A percentile compares a stretch with the other conserved stretches of the same genome.
phyloP scores from a whole-genome alignment of 2,888 invertebrate genomes.

The Epirrhoe alternata region DNA sequence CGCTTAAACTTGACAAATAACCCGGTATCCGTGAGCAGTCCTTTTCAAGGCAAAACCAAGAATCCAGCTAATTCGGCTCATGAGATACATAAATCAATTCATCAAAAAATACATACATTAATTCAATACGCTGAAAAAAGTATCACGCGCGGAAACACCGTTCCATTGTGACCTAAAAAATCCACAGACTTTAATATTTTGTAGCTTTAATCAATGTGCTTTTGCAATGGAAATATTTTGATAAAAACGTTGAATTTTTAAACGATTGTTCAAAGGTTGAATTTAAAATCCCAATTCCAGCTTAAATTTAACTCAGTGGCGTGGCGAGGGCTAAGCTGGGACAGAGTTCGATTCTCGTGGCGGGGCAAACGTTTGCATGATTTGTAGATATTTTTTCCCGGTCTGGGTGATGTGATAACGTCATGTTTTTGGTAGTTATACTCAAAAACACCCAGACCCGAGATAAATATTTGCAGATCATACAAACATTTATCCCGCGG shows the following conservation, averaged over 20 bases:
- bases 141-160: neutral
- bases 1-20: neutral
- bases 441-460: too few species aligned
- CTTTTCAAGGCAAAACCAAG: neutral
- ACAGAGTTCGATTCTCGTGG: too few species aligned
- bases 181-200: neutral
- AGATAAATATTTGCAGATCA: too few species aligned
- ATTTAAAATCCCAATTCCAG: neutral
- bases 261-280: neutral
- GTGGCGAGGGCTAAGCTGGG: too few species aligned
- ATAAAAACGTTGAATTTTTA: conserved; percentile 1
- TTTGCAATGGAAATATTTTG: conserved; percentile 15
- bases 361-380: too few species aligned
- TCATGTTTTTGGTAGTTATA: too few species aligned
- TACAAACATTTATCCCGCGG: too few species aligned
- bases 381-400: too few species aligned
- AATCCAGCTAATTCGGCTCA: neutral
- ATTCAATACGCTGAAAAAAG: neutral
- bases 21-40: too few species aligned
- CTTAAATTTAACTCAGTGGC: neutral
- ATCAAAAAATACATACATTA: too few species aligned
- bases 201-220: conserved; percentile 11
- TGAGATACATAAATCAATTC: neutral
- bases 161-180: neutral
- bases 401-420: too few species aligned